Base-by-base conservation (phyloP, 30 jellyfish, hydroid and myxozoan genomes). In the Nemopilema nomurai region DNA sequence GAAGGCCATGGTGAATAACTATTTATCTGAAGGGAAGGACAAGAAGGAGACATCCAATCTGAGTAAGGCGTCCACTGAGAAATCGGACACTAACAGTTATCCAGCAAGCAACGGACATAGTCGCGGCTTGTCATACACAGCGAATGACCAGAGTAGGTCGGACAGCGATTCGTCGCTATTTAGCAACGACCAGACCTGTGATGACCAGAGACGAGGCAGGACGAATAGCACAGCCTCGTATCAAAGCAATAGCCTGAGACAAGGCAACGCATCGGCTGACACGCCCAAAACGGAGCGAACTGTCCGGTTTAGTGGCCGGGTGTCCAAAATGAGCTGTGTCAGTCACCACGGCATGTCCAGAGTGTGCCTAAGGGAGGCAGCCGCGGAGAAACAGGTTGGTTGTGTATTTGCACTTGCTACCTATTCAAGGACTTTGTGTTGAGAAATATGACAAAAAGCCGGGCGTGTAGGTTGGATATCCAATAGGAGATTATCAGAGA, bases 291-390 rank as follows among this genome's bases (percentile, higher is more conserved):
- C 51, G 25, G 93, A 84, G 69, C 73, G 72, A 70, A 70, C 83
- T 52, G 87, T 84, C 66, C 87, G 93, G 16, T 84, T 84, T 41
- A 84, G 93, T 69, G 93, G 96, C 22, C 67, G 90, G 18, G 79
- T 79, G 78, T 87, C 96, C 57, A 87, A 71, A 64, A 64, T 87
- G 79, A 87, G 96, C 76, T 52, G 91, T 30, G 69, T 75, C 20
- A 87, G 96, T 79, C 91, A 87, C 65, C 96, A 71, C 79, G 96
- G 91, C 6, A 79, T 87, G 91, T 87, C 96, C 18, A 28, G 91
- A 78, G 81, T 70, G 1, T 87, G 96, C 71, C 84, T 79, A 24
- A 71, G 91, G 50, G 96, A 87, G n/a, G 88, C 96, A 18, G 90
- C 91, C 13, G 88, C 87, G 8, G 96, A 87, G 73, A 80, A 65